phyloP scores from a whole-genome alignment of 2,888 invertebrate species.

The Dasysyrphus tricinctus region DNA sequence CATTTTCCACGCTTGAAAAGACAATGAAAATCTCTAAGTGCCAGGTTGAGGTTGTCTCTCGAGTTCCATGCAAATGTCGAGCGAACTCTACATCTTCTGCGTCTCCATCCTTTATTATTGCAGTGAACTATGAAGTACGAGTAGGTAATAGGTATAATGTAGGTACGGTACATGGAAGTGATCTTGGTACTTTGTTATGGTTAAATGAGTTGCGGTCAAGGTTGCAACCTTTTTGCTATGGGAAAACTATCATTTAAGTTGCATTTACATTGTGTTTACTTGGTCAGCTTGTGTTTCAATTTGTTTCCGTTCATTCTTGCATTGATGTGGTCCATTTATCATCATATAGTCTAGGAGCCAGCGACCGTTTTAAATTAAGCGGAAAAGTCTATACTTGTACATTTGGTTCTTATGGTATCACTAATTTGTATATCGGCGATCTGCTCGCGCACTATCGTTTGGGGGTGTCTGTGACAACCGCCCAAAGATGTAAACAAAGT shows the following conservation, averaged over 20 bases:
- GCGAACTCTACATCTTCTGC: constrained; percentile 43
- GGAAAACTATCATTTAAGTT: constrained; percentile 20
- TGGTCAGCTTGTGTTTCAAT: constrained; percentile 46
- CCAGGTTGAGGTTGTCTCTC: constrained; percentile 20
- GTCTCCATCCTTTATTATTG: constrained; percentile 43
- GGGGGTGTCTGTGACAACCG: too few species aligned
- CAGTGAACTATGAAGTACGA: constrained; percentile 39
- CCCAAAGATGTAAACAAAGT: too few species aligned
- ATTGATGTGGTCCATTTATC: constrained; percentile 42
- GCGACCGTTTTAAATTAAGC: neutral
- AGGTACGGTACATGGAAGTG: constrained; percentile 43
- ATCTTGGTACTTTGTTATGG: constrained; percentile 66
- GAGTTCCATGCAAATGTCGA: constrained; percentile 59
- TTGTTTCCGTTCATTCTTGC: constrained; percentile 39
- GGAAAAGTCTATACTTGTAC: too few species aligned
- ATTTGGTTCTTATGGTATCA: neutral
- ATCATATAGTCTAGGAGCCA: constrained; percentile 26
- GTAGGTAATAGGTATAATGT: neutral
- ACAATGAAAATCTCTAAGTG: constrained; percentile 63
- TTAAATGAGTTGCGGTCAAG: constrained; percentile 73
- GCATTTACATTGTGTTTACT: constrained; percentile 47
- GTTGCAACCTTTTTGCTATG: constrained; percentile 51
- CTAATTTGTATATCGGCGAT: too few species aligned
- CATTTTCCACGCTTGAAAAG: constrained; percentile 71
- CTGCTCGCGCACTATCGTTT: too few species aligned